phyloP scores from a whole-genome alignment of 2,888 invertebrate genomes.

The Dynastes maya region DNA sequence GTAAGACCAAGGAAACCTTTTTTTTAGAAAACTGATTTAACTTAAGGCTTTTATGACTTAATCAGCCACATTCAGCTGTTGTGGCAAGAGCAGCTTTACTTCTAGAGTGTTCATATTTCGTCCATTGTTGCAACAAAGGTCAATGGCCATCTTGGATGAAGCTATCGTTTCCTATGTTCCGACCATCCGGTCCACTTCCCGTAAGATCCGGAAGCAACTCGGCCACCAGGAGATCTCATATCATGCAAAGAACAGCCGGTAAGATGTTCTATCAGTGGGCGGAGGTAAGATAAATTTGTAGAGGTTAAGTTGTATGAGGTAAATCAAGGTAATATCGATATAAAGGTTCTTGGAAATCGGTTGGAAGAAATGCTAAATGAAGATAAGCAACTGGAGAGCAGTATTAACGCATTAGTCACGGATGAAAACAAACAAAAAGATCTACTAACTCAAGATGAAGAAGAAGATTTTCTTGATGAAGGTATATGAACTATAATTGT shows the following conservation, averaged over 20 bases:
- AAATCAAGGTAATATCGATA: too few relatives aligned
- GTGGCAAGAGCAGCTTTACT: conserved; percentile 93
- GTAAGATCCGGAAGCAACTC: conserved; percentile 68
- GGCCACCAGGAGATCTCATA: conserved; percentile 75
- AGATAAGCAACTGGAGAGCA: conserved; percentile 82
- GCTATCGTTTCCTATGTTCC: conserved; percentile 83
- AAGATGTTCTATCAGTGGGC: conserved; percentile 99
- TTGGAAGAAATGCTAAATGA: conserved; percentile 92
- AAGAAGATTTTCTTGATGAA: conserved; percentile 98
- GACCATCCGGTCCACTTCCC: conserved; percentile 79
- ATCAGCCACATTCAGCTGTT: conserved; percentile 90
- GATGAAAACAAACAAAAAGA: conserved; percentile 88
- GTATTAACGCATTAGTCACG: conserved; percentile 78
- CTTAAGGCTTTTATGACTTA: conserved; percentile 57
- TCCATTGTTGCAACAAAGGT: conserved; percentile 97
- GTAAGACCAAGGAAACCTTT: conserved; percentile 71
- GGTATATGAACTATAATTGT: conserved; percentile 71
- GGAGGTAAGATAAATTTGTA: conserved; percentile 74
- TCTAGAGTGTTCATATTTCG: conserved; percentile 96
- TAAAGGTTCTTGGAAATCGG: conserved; percentile 85
- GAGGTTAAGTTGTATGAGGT: not conserved
- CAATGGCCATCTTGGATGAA: conserved; percentile 99
- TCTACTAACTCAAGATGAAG: conserved; percentile 87
- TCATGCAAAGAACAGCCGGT: conserved; percentile 91
- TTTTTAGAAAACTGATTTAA: not conserved